These are phyloP conservation scores for Pocillopora verrucosa DNA, from an alignment of 64 coral and sea anemone species.

Conservation along the genomic window DNA sequence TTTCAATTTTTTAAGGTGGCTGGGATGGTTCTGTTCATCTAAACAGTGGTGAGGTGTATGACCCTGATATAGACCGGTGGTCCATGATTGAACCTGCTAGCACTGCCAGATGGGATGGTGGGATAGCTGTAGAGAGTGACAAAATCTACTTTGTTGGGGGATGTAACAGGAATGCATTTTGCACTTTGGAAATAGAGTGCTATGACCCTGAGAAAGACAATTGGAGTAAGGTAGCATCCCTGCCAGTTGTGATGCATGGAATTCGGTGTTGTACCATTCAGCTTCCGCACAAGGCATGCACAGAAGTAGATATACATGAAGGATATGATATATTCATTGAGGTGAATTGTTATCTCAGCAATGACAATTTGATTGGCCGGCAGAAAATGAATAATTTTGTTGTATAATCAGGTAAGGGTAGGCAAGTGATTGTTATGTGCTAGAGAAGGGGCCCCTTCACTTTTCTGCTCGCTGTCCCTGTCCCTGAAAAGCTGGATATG, in stretches of 20 bases:
- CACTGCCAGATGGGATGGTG: slow-evolving; percentile 99
- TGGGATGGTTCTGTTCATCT: slow-evolving; percentile 96
- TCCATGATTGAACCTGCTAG: slow-evolving; percentile 76
- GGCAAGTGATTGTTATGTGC: too few species aligned
- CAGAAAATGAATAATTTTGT: too few species aligned
- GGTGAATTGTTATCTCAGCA: too few species aligned
- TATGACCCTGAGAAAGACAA: slow-evolving; percentile 88
- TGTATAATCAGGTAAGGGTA: too few species aligned
- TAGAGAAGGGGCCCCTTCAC: too few species aligned
- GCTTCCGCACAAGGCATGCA: slow-evolving; percentile 59
- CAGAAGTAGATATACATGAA: too few species aligned
- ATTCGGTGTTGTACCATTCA: slow-evolving; percentile 94
- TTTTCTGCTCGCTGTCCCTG: too few species aligned
- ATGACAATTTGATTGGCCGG: too few species aligned
- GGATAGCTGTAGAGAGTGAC: slow-evolving; percentile 94
- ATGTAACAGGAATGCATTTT: slow-evolving; percentile 96
- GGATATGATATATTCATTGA: too few species aligned
- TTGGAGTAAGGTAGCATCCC: slow-evolving; percentile 91
- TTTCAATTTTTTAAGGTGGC: slow-evolving; percentile 60
- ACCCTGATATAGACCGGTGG: slow-evolving; percentile 95
- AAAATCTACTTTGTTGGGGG: slow-evolving; percentile 92
- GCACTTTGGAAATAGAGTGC: slow-evolving; percentile 95
- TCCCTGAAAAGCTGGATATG: too few species aligned
- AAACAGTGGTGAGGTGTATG: slow-evolving; percentile 92
- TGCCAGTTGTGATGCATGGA: slow-evolving; percentile 92